phyloP scores from a whole-genome alignment of 2,113 vertebrate species.

The Pelusios castaneus region DNA sequence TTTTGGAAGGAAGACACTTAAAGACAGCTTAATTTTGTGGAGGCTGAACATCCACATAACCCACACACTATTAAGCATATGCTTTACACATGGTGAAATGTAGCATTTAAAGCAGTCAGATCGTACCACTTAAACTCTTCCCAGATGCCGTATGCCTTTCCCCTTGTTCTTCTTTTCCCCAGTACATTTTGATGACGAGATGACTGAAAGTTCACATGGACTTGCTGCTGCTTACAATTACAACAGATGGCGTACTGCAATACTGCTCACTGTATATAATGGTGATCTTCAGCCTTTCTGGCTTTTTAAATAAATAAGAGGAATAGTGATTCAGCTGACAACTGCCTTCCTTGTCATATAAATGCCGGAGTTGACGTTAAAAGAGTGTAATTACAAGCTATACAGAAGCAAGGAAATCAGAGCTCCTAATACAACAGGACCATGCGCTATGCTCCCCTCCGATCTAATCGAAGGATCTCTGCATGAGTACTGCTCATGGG shows the following conservation, averaged over 20 bases:
- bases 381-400: background rate
- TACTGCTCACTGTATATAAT: background rate
- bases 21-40: background rate
- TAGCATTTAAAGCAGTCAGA: background rate
- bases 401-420: background rate
- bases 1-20: background rate
- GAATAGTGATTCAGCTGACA: background rate
- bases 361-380: background rate
- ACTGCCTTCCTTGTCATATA: background rate
- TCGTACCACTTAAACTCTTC: background rate
- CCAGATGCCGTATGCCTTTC: background rate
- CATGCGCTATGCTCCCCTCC: background rate
- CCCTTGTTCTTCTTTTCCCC: background rate
- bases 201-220: background rate
- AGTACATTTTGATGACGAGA: background rate
- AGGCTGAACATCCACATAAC: accelerated
- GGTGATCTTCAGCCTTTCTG: background rate
- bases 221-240: background rate
- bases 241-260: background rate
- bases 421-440: background rate
- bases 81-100: background rate
- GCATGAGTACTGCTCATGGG: background rate
- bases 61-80: background rate
- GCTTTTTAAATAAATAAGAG: too few species aligned
- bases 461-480: background rate